These are phyloP conservation scores for Argyrosomus regius DNA, from an alignment of 2,797 vertebrate species.

Conservation along the genomic window DNA sequence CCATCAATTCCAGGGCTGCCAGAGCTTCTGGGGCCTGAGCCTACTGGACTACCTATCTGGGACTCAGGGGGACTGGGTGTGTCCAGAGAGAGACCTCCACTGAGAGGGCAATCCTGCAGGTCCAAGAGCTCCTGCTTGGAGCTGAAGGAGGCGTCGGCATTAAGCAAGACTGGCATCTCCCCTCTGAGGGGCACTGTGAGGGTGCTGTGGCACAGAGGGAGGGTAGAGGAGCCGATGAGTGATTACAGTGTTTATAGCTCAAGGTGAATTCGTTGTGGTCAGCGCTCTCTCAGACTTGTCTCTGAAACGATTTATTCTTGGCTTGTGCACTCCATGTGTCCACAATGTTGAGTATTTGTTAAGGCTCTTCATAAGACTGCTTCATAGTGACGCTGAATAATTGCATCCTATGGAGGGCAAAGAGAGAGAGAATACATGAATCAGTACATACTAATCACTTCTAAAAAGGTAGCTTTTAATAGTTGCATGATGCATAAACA, in stretches of 20 bases:
- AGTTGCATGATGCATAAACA: not conserved
- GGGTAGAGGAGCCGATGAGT: not conserved
- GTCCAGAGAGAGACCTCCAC: conserved; percentile 41
- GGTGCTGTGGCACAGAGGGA: not conserved
- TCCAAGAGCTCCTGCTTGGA: conserved; percentile 87
- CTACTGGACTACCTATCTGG: conserved; percentile 64
- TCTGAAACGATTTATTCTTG: conserved; percentile 5
- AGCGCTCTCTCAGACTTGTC: not conserved
- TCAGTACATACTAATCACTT: not conserved
- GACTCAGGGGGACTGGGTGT: conserved; percentile 63
- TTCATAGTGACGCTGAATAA: conserved; percentile 16
- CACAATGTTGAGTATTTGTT: conserved; percentile 11
- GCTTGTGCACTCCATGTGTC: conserved; percentile 24
- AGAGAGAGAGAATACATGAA: not conserved
- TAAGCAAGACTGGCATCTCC: conserved; percentile 87
- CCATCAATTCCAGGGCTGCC: conserved; percentile 63
- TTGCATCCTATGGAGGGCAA: conserved; percentile 44
- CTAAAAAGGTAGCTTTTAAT: not conserved
- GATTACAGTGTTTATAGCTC: not conserved
- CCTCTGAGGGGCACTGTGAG: conserved; percentile 52
- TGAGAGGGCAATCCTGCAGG: conserved; percentile 60
- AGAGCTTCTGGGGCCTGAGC: conserved; percentile 61
- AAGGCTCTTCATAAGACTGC: conserved; percentile 26
- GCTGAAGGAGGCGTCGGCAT: conserved; percentile 86
- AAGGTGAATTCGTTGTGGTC: not conserved